These are phyloP conservation scores for Drosophila testacea DNA, from an alignment of 2,888 invertebrate species.

Conservation along the genomic window DNA sequence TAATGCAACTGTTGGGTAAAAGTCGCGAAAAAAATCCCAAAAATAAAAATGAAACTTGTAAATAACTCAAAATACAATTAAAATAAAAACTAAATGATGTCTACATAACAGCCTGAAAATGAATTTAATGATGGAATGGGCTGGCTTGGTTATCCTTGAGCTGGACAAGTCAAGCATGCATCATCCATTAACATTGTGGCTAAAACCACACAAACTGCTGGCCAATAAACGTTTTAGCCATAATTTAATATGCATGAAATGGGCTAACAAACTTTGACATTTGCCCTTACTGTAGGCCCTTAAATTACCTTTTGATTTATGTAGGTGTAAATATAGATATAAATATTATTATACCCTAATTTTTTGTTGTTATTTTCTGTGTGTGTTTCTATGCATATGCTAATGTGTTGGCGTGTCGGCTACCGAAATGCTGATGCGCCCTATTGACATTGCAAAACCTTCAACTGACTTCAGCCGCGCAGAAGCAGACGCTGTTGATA, in stretches of 20 bases:
- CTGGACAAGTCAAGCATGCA: slow-evolving; percentile 51
- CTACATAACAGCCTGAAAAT: slow-evolving; percentile 36
- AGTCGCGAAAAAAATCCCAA: slow-evolving; percentile 22
- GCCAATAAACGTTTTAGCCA: slow-evolving; percentile 35
- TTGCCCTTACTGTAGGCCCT: slow-evolving; percentile 36
- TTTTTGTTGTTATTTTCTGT: not conserved
- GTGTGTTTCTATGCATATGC: slow-evolving; percentile 38
- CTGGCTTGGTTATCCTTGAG: slow-evolving; percentile 59
- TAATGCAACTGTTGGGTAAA: slow-evolving; percentile 61
- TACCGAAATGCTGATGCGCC: slow-evolving; percentile 37
- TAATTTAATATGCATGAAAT: slow-evolving; percentile 34
- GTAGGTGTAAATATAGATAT: slow-evolving; percentile 15
- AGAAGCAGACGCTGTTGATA: slow-evolving; percentile 35
- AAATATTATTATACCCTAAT: not conserved
- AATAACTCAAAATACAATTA: slow-evolving; percentile 33
- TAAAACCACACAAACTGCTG: slow-evolving; percentile 25
- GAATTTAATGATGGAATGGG: slow-evolving; percentile 41
- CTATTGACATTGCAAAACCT: slow-evolving; percentile 77
- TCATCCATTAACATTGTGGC: slow-evolving; percentile 60
- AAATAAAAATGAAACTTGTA: slow-evolving; percentile 27
- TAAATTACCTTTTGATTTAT: slow-evolving; percentile 37
- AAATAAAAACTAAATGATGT: slow-evolving; percentile 26
- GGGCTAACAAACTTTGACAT: slow-evolving; percentile 40
- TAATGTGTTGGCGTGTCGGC: slow-evolving; percentile 64
- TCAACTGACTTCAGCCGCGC: slow-evolving; percentile 30